Conservation (phyloP, 2,888 invertebrate species). For the Chironomus riparius region DNA sequence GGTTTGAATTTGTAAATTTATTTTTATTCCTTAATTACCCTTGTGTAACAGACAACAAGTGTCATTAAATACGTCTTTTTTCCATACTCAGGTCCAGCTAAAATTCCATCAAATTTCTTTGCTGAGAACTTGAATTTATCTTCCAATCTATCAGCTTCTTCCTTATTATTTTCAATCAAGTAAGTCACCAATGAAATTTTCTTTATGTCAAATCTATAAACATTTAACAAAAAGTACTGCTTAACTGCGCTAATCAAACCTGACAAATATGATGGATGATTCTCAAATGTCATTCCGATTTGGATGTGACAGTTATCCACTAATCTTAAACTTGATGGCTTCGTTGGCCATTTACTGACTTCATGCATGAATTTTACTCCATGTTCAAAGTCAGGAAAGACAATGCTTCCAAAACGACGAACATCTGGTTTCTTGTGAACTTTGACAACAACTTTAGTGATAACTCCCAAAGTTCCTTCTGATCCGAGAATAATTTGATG, state of each 20-base stretch:
- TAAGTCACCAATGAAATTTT: conserved; percentile 2
- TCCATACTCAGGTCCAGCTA: too few species aligned
- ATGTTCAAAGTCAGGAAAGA: conserved; percentile 1
- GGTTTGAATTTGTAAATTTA: too few species aligned
- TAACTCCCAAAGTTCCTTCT: conserved; percentile 15
- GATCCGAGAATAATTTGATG: conserved; percentile 2
- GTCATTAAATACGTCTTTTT: too few species aligned
- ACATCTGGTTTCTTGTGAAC: neutral
- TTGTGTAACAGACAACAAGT: too few species aligned
- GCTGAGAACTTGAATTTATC: neutral
- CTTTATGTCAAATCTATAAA: neutral
- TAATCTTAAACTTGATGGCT: neutral
- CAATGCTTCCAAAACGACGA: neutral
- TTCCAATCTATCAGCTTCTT: neutral
- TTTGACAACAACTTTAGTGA: conserved; percentile 2
- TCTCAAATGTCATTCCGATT: too few species aligned
- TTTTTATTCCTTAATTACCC: too few species aligned
- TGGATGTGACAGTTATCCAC: neutral
- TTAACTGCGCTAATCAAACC: too few species aligned
- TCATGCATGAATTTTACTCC: neutral
- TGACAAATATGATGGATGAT: too few species aligned
- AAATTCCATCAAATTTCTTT: too few species aligned
- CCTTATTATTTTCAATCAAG: neutral
- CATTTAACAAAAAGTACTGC: too few species aligned
- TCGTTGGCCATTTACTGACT: neutral